Conservation (phyloP, 1,140 invertebrate genomes). For the Drosophila azteca region DNA sequence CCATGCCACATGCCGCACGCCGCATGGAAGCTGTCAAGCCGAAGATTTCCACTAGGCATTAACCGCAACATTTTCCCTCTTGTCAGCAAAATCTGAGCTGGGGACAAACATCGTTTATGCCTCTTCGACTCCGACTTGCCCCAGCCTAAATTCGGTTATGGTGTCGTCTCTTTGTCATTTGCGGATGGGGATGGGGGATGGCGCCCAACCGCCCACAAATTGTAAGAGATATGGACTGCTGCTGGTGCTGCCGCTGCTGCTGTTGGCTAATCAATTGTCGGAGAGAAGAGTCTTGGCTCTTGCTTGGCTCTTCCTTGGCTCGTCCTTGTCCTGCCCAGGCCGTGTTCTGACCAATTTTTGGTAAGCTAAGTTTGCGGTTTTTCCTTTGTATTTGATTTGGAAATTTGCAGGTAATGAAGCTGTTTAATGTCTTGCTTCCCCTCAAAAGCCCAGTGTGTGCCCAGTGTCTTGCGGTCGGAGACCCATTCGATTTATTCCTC, state of each 20-base stretch:
- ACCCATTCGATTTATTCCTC: too few relatives aligned
- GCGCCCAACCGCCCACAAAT: constrained; percentile 3
- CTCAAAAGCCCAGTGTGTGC: constrained; percentile 1
- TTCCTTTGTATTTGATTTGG: constrained; percentile 32
- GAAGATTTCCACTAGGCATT: constrained; percentile 4
- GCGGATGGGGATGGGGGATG: too few relatives aligned
- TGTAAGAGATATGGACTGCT: background rate
- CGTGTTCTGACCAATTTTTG: constrained; percentile 6
- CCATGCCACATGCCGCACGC: too few relatives aligned
- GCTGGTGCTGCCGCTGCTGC: background rate
- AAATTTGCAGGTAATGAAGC: constrained; percentile 57
- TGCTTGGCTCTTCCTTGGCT: background rate
- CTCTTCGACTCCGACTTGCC: background rate
- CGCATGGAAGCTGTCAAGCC: too few relatives aligned
- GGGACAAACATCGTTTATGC: constrained; percentile 11
- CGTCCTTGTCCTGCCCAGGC: too few relatives aligned
- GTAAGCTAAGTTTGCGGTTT: constrained; percentile 30
- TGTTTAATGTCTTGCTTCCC: constrained; percentile 45
- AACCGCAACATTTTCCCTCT: constrained; percentile 37
- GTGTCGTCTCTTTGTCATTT: too few relatives aligned
- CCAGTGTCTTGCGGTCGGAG: constrained; percentile 13
- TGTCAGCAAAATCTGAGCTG: constrained; percentile 26
- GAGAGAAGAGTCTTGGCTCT: background rate
- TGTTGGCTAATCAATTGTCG: constrained; percentile 14
- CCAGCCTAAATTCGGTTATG: background rate